Evolutionary conservation across 1,140 invertebrate species (phyloP), one percentile per base, ranked within the genome.

Genomic region (Cyclina sinensis): DNA sequence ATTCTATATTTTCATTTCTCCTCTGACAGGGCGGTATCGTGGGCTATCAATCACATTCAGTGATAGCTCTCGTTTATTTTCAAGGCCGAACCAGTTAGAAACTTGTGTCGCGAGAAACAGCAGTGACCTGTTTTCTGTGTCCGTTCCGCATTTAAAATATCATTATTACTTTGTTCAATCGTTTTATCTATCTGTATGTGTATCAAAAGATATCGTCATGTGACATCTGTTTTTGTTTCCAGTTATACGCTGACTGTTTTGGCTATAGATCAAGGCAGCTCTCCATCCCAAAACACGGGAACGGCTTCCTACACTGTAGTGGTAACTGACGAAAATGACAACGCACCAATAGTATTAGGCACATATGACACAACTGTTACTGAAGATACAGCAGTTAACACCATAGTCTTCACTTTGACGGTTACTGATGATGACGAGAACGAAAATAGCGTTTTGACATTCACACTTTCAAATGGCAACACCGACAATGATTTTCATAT

Each of bases 281-380:
- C 68, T 16, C 21, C 74, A 5, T 32, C 79, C 46, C 54, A 37
- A n/a, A 79, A 89, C 46, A 94, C 93, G 0, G 90, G 91, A 2
- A 93, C 91, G 57, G 89, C 89, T 1, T 91, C 90, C 4, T 46
- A 93, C 27, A 93, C 92, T 32, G 82, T 94, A 9, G 18, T 86
- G 1, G 12, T 94, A n/a, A 78, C 78, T 35, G 93, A 94, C 68
- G 83, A 90, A 5, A 93, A 93, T 39, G 92, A 93, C 54, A 92
- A 91, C 39, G 24, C 35, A 21, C 93, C 93, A 16, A 48, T 80
- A 39, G 90, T 93, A 43, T 85, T 39, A 51, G 93, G 93, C 46
- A 89, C 82, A 30, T 92, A 92, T 48, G 70, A 82, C 30, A 83
- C 57, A 16, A 86, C 87, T 32, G 79, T 94, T 12, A 0, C 88